Evolutionary conservation across 1,140 invertebrate species (phyloP).

Genomic region (Hermatobates lingyangjiaoensis): DNA sequence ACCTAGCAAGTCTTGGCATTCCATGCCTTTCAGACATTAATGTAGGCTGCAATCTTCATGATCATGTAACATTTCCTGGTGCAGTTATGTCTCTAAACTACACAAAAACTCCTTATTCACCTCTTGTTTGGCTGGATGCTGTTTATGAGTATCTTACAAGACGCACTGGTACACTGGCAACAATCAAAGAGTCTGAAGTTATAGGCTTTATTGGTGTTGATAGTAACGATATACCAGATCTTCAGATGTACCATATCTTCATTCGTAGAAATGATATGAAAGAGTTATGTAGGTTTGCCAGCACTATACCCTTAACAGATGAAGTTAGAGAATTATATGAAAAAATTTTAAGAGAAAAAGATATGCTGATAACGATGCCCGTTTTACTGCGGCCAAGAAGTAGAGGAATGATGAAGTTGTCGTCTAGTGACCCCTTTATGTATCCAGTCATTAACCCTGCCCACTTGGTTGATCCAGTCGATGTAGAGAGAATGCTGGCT

Average conservation of each 20-base stretch:
- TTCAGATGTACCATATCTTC: slow-evolving; percentile 17
- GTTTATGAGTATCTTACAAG: slow-evolving; percentile 7
- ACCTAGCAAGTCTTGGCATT: slow-evolving; percentile 20
- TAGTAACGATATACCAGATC: slow-evolving; percentile 23
- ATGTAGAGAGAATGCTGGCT: slow-evolving; percentile 21
- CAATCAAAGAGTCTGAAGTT: slow-evolving; percentile 23
- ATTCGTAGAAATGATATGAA: not conserved
- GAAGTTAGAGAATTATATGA: slow-evolving; percentile 1
- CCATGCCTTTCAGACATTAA: slow-evolving; percentile 4
- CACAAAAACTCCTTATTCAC: not conserved
- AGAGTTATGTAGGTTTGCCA: not conserved
- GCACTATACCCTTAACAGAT: not conserved
- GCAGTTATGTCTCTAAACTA: slow-evolving; percentile 6
- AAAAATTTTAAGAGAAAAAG: slow-evolving; percentile 15
- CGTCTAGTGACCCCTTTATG: slow-evolving; percentile 29
- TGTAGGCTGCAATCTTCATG: slow-evolving; percentile 10
- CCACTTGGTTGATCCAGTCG: slow-evolving; percentile 23
- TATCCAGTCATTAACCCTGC: slow-evolving; percentile 37
- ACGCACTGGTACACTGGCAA: slow-evolving; percentile 20
- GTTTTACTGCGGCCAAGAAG: slow-evolving; percentile 27
- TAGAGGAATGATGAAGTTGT: slow-evolving; percentile 27
- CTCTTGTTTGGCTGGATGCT: slow-evolving; percentile 1
- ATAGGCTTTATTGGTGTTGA: slow-evolving; percentile 25
- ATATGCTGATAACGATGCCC: slow-evolving; percentile 31
- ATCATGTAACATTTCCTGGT: slow-evolving; percentile 8